Conservation (phyloP, 1,140 invertebrate genomes). For the Apis mellifera region DNA sequence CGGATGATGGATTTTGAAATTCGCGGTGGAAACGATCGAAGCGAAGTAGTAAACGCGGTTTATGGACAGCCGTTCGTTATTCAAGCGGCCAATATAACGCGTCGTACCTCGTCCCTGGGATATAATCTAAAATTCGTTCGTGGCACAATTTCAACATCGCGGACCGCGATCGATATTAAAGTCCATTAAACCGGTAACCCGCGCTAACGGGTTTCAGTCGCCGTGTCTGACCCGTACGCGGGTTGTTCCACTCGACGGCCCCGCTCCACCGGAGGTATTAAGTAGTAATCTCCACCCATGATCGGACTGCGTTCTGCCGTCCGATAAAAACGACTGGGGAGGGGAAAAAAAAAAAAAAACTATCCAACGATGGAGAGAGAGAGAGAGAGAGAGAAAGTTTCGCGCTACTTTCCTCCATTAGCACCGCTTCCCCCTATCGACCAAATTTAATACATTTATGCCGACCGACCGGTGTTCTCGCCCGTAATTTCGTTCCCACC, state of each 20-base stretch:
- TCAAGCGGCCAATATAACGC: constrained; percentile 58
- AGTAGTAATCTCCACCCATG: constrained; percentile 74
- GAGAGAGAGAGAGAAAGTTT: not conserved
- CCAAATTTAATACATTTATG: constrained; percentile 35
- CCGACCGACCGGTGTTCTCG: not conserved
- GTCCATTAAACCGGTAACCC: constrained; percentile 67
- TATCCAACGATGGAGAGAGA: constrained; percentile 3
- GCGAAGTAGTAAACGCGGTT: constrained; percentile 56
- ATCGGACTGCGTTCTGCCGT: constrained; percentile 60
- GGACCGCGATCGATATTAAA: constrained; percentile 67
- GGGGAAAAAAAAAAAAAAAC: constrained; percentile 48
- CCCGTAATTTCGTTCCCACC: not conserved
- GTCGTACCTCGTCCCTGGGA: constrained; percentile 17
- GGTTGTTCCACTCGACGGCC: constrained; percentile 62
- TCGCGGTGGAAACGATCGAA: not conserved
- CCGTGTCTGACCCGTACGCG: constrained; percentile 61
- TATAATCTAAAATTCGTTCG: constrained; percentile 66
- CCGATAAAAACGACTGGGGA: constrained; percentile 63
- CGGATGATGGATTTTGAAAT: constrained; percentile 21
- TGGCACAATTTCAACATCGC: constrained; percentile 64
- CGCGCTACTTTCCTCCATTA: constrained; percentile 18
- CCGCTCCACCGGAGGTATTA: constrained; percentile 66
- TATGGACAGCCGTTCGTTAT: constrained; percentile 53
- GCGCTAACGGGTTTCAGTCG: constrained; percentile 62
- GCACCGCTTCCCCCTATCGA: not conserved